Conservation (phyloP, 1,140 invertebrate genomes). For the Papilio machaon region DNA sequence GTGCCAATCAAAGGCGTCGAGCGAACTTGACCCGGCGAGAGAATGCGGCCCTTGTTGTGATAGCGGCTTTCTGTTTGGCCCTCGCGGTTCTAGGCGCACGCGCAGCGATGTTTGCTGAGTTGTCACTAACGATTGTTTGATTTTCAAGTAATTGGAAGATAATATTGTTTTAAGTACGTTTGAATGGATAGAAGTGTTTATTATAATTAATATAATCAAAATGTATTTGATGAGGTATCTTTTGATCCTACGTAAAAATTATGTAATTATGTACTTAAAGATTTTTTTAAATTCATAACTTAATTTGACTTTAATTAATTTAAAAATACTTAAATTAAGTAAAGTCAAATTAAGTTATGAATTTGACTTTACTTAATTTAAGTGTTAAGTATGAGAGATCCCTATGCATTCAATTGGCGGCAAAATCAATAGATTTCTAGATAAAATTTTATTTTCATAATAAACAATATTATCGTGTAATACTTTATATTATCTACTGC, state of each 20-base stretch:
- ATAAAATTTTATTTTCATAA: background rate
- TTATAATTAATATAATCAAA: too few relatives aligned
- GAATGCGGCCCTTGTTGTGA: constrained; percentile 37
- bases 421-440: background rate
- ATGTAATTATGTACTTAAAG: too few relatives aligned
- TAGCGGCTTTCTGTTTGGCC: constrained; percentile 27
- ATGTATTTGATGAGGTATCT: too few relatives aligned
- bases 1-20: constrained; percentile 59
- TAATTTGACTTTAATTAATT: background rate
- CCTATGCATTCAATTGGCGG: background rate
- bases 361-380: too few relatives aligned
- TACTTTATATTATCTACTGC: background rate
- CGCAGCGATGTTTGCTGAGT: constrained; percentile 11
- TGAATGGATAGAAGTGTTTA: background rate
- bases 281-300: too few relatives aligned
- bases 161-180: constrained; percentile 4
- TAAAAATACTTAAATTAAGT: too few relatives aligned
- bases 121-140: background rate
- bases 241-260: too few relatives aligned
- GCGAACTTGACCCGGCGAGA: constrained; percentile 56
- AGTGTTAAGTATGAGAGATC: background rate
- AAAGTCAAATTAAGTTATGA: too few relatives aligned
- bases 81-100: background rate
- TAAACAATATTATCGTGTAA: background rate
- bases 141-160: constrained; percentile 20